Percentiles rank a stretch among this genome's conserved stretches.
These are phyloP conservation scores for Dioctria rufipes DNA, from an alignment of 2,888 invertebrate species.

Conservation along the genomic window DNA sequence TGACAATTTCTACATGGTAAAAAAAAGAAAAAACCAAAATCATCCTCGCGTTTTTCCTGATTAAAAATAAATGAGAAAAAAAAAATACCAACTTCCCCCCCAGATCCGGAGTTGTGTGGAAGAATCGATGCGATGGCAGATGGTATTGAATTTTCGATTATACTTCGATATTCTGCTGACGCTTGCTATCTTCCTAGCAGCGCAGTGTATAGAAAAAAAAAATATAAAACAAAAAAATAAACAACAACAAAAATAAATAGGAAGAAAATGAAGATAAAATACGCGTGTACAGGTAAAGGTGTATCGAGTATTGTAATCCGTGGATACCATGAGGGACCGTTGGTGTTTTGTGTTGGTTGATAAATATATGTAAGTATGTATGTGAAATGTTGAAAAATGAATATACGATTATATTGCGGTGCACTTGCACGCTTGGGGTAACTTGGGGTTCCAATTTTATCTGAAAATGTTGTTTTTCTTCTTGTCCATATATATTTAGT, in stretches of 20 bases:
- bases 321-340: neutral
- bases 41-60: conserved; percentile 28
- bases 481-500: no score
- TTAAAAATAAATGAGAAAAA: conserved; percentile 20
- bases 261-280: conserved; percentile 25
- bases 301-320: conserved; percentile 3
- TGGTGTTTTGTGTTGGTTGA: conserved; percentile 10
- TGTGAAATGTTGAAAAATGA: neutral
- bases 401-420: neutral
- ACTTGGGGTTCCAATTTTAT: conserved; percentile 29
- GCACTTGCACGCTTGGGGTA: conserved; percentile 48
- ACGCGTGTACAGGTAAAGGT: conserved; percentile 7
- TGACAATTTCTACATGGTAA: neutral
- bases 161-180: conserved; percentile 18
- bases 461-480: neutral
- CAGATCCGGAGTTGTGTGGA: neutral
- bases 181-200: conserved; percentile 24
- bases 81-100: conserved; percentile 17
- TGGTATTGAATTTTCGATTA: conserved; percentile 45
- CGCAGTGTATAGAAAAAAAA: neutral
- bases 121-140: conserved; percentile 50
- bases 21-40: conserved; percentile 2
- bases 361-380: no score
- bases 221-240: neutral
- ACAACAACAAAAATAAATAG: neutral